phyloP scores from a whole-genome alignment of 2,797 vertebrate genomes.

The Propithecus deckenii region DNA sequence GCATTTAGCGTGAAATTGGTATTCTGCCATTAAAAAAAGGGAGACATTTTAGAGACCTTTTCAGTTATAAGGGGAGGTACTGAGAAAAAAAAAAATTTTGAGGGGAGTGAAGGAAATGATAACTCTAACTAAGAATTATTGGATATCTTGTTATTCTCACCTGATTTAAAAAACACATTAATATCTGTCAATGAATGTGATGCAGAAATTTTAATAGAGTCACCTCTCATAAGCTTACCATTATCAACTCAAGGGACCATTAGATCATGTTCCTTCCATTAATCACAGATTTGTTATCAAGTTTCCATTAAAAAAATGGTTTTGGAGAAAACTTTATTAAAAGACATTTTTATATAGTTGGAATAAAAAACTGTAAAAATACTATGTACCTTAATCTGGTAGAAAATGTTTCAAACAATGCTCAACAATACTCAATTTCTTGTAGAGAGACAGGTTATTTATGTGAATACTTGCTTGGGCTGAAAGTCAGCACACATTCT shows the following conservation, averaged over 20 bases:
- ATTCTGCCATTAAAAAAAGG: slow-evolving; percentile 70
- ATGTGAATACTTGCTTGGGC: not conserved
- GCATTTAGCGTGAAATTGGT: slow-evolving; percentile 73
- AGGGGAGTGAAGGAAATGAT: slow-evolving; percentile 31
- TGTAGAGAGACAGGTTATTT: not conserved
- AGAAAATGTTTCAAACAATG: not conserved
- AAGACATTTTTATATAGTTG: not conserved
- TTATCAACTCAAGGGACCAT: not conserved
- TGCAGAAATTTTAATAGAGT: slow-evolving; percentile 1
- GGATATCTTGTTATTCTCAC: slow-evolving; percentile 27
- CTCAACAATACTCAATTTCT: not conserved
- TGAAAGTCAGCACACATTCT: not conserved
- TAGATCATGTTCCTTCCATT: not conserved
- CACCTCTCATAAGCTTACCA: not conserved
- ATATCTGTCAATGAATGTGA: not conserved
- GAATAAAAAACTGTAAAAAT: not conserved
- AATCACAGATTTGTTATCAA: not conserved
- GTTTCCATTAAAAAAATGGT: not conserved
- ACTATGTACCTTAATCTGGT: not conserved
- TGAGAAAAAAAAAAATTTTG: not conserved
- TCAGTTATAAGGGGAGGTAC: slow-evolving; percentile 15
- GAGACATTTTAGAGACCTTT: slow-evolving; percentile 73
- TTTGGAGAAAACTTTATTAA: not conserved
- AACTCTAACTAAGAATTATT: slow-evolving; percentile 45
- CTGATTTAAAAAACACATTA: slow-evolving; percentile 4